Conservation (phyloP, 2,888 invertebrate species). For the Macrophya alboannulata region DNA sequence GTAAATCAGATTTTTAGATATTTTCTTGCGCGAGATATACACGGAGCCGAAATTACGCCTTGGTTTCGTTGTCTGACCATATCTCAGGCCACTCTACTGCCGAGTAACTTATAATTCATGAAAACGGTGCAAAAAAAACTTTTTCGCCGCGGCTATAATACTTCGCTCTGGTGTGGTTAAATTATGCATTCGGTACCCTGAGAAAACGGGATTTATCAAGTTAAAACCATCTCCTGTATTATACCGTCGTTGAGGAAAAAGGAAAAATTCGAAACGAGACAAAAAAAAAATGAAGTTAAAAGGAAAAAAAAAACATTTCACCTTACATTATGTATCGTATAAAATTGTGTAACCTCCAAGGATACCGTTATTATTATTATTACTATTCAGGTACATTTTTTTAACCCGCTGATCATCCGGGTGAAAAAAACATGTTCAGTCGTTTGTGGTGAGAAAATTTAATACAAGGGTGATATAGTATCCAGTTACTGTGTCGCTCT, state of each 20-base stretch:
- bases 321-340: neutral
- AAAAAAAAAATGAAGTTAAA: neutral
- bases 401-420: constrained; percentile 6
- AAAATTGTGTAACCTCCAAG: neutral
- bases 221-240: constrained; percentile 36
- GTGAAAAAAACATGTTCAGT: neutral
- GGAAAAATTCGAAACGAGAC: neutral
- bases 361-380: constrained; percentile 19
- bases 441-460: constrained; percentile 28
- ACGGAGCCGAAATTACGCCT: neutral
- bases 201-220: constrained; percentile 51
- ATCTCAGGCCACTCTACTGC: constrained; percentile 40
- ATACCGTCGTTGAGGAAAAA: neutral
- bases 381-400: constrained; percentile 2
- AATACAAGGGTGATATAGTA: constrained; percentile 18
- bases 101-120: constrained; percentile 54
- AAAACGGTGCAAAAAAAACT: constrained; percentile 45
- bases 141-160: neutral
- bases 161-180: constrained; percentile 23
- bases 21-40: neutral
- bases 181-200: constrained; percentile 49
- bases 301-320: neutral
- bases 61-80: constrained; percentile 46
- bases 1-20: neutral
- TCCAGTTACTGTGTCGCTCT: neutral